Conservation (phyloP, 2,113 vertebrate genomes). For the Trematocara variabile region DNA sequence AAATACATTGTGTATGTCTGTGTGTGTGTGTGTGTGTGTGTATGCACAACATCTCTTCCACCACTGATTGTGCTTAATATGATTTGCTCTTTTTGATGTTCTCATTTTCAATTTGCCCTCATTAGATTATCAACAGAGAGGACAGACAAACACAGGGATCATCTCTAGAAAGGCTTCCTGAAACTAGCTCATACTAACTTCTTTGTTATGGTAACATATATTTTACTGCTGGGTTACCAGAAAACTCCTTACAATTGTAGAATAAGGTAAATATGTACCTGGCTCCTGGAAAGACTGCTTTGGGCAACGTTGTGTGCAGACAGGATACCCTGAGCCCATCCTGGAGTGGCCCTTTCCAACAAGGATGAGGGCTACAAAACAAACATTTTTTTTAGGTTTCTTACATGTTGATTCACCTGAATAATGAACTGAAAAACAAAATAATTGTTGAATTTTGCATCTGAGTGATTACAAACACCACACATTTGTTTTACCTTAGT, state of each 20-base stretch:
- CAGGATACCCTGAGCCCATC: constrained; percentile 98
- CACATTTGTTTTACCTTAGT: constrained; percentile 81
- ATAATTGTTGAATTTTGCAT: not conserved
- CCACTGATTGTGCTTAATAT: not conserved
- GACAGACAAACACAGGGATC: not conserved
- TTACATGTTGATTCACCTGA: not conserved
- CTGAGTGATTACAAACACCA: not conserved
- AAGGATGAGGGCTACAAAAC: constrained; percentile 86
- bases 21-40: not conserved
- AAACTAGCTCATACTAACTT: not conserved
- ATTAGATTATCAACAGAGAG: not conserved
- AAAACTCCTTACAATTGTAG: not conserved
- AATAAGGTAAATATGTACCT: constrained; percentile 65
- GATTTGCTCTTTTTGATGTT: not conserved
- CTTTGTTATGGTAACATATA: not conserved
- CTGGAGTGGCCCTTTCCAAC: constrained; percentile 96
- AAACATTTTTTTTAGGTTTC: not conserved
- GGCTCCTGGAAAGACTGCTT: constrained; percentile 97
- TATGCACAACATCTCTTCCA: not conserved
- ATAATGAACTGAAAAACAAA: not conserved
- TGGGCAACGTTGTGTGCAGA: constrained; percentile 98
- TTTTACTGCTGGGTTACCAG: not conserved
- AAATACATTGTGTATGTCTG: not conserved
- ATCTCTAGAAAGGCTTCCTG: not conserved
- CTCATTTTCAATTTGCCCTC: not conserved